A percentile compares a stretch with the other conserved stretches of the same genome.
phyloP scores from a whole-genome alignment of 2,113 vertebrate genomes.

The Mobula birostris region DNA sequence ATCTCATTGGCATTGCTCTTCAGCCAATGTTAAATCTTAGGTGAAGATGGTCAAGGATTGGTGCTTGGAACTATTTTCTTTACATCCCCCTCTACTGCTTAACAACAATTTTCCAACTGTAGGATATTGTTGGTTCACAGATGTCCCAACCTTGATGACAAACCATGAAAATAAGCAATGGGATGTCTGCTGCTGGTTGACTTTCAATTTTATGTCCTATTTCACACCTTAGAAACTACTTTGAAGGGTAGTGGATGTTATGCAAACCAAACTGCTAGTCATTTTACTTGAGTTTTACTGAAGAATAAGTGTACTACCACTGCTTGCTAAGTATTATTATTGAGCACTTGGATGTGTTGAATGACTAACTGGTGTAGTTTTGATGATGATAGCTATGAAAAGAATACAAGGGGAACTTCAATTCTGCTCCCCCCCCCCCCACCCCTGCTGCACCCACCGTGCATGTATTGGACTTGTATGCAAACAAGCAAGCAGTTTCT shows the following conservation, averaged over 20 bases:
- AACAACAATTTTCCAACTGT: neutral
- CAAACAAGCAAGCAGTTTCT: neutral
- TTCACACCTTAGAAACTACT: neutral
- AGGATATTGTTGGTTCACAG: neutral
- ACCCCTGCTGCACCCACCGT: neutral
- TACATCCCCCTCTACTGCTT: neutral
- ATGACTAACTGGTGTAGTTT: neutral
- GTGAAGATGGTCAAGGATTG: neutral
- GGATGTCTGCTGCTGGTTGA: neutral
- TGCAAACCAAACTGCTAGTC: neutral
- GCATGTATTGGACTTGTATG: too few relatives aligned
- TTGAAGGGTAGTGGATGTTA: neutral
- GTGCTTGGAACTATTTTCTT: neutral
- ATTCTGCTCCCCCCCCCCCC: neutral
- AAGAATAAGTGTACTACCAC: neutral
- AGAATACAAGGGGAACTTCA: neutral
- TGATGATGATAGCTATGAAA: neutral
- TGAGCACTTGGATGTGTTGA: neutral
- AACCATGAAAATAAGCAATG: neutral
- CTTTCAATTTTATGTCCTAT: neutral
- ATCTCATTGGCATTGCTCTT: neutral
- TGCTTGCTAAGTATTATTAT: neutral
- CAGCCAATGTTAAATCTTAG: neutral
- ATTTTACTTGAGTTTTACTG: neutral
- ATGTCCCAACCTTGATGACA: neutral